A percentile compares a stretch with the other conserved stretches of the same genome.
phyloP scores from a whole-genome alignment of 2,888 invertebrate genomes.

The Adelphocoris suturalis region DNA sequence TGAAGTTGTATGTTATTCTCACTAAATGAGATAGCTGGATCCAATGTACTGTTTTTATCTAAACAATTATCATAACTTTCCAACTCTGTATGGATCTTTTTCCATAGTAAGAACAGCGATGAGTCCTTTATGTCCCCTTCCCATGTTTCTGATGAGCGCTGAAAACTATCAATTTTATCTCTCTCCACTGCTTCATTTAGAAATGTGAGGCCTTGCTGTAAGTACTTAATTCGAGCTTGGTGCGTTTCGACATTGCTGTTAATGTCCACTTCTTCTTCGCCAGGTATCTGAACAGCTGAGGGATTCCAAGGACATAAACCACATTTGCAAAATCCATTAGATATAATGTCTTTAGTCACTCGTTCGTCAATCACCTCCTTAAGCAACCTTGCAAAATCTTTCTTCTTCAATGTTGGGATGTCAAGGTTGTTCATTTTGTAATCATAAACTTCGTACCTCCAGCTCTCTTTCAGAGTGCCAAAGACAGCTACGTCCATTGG shows the following conservation, averaged over 20 bases:
- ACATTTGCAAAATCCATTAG: slow-evolving; percentile 64
- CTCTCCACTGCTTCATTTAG: neutral
- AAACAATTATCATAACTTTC: no score
- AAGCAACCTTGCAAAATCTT: slow-evolving; percentile 72
- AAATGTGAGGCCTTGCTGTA: neutral
- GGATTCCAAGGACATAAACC: slow-evolving; percentile 38
- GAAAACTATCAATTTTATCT: neutral
- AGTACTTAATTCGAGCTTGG: neutral
- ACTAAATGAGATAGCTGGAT: no score
- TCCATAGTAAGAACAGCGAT: neutral
- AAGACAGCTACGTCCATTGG: slow-evolving; percentile 76
- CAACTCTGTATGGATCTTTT: neutral
- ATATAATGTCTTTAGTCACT: slow-evolving; percentile 63
- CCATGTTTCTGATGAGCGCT: neutral
- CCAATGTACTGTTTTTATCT: no score
- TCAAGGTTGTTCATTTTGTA: slow-evolving; percentile 56
- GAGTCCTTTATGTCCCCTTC: neutral
- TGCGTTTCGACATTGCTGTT: neutral
- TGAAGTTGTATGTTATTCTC: neutral
- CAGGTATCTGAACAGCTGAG: slow-evolving; percentile 7
- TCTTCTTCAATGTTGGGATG: slow-evolving; percentile 57
- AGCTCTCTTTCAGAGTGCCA: slow-evolving; percentile 5
- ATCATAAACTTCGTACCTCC: slow-evolving; percentile 40
- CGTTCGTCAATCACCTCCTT: slow-evolving; percentile 70
- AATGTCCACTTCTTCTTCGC: slow-evolving; percentile 24